Evolutionary conservation across 1,140 invertebrate species (phyloP), one percentile per base, ranked within the genome.

Genomic region (Sarcophaga peregrina): DNA sequence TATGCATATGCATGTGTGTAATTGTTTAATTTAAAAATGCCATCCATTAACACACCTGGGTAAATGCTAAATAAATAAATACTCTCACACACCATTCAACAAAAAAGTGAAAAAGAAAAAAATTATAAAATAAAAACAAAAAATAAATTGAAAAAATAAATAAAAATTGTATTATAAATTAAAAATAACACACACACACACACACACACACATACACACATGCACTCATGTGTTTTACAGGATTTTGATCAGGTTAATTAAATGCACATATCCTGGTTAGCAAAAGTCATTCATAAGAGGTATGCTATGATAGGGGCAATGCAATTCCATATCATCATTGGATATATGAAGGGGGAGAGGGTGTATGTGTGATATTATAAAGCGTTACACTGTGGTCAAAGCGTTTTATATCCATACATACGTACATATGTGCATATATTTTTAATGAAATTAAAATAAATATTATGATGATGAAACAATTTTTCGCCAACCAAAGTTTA

Each of bases 211-310:
- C 25, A 37, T n/a, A n/a, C n/a, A n/a, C n/a, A n/a, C n/a, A n/a
- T n/a, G 25, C 17, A 68, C 17, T 0, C n/a, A 68, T 20, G 17
- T 25, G 20, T 68, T 68, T 68, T n/a, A 68, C 62, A 68, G 62
- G 17, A 68, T 68, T 68, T n/a, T 68, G 62, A 68, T 68, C 62
- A 68, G 62, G 62, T 68, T 68, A 68, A 68, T 68, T 68, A 68
- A 68, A 68, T 68, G n/a, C 20, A 68, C 25, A 37, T 37, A 37
- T 37, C 25, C 25, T 37, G 25, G 25, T 37, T 17, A 68, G 62
- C 54, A n/a, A 58, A 15, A 58, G 54, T 58, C 13, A 58, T 58
- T 15, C 54, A 58, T 58, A 3, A 4, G 25, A 4, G 25, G 25
- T 4, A 37, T 37, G 25, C 1, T 58, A n/a, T n/a, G n/a, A 58